Conservation (phyloP, 2,888 invertebrate genomes). For the Nemapogon koenigi region DNA sequence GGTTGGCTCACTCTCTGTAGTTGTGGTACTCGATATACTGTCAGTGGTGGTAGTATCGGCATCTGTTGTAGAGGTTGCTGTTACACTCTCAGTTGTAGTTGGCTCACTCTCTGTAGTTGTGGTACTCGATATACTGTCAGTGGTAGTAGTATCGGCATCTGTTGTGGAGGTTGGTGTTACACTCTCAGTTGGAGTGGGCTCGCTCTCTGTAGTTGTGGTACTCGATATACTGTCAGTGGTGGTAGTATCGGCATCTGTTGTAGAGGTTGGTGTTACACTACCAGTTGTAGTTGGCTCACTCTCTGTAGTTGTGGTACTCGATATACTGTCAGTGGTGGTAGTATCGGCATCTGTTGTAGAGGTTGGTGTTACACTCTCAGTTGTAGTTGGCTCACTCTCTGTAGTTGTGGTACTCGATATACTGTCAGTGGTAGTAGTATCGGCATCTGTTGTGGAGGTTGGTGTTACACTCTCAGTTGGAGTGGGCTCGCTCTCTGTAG, state of each 20-base stretch:
- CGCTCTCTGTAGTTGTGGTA: too few species aligned
- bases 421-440: neutral
- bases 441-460: neutral
- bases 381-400: neutral
- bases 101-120: conserved; percentile 1
- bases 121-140: too few species aligned
- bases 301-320: conserved; percentile 3
- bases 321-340: conserved; percentile 1
- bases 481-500: neutral
- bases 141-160: neutral
- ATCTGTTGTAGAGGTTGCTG: neutral
- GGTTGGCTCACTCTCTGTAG: conserved; percentile 7
- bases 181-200: conserved; percentile 1
- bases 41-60: neutral
- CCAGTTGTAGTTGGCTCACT: neutral
- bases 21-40: too few species aligned
- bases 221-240: neutral
- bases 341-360: too few species aligned
- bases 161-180: neutral
- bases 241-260: conserved; percentile 1
- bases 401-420: neutral
- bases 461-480: neutral
- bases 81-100: conserved; percentile 3
- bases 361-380: conserved; percentile 1
- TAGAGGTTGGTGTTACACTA: too few species aligned